Evolutionary conservation across 2,797 vertebrate genomes (phyloP), one percentile per base, ranked within the genome.

Genomic region (Parotocinclus haroldoi): DNA sequence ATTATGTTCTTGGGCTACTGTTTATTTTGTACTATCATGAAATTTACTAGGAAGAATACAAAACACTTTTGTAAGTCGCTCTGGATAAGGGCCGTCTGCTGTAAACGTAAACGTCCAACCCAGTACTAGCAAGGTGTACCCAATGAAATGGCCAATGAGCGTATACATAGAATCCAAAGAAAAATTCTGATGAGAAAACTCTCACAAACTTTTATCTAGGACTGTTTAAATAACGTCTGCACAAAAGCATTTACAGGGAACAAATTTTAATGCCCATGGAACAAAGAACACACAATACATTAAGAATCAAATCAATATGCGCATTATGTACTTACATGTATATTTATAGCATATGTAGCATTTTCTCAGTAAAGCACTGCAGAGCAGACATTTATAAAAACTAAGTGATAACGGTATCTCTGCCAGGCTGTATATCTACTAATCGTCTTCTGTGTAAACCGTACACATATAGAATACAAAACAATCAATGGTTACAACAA

Each of bases 201-300:
- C 27, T 2, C 27, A 27, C 2, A 5, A 2, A 5, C 5, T 5
- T 27, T 27, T 27, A 27, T 27, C 27, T 2, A 27, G 27, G 27
- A 5, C 5, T 27, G 27, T 27, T 27, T 27, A 27, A 27, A 27
- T 27, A 27, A 27, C 27, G 27, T 11, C 4, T 7, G 40, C 40
- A 42, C 10, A 4, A 55, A 51, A 63, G 36, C 14, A 27, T 48
- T 40, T 59, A 68, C 40, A 60, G n/a, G 42, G 46, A 53, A 57
- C 56, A 39, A 13, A 68, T 39, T 87, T 86, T 83, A 87, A 81
- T 88, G 75, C 50, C 63, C 66, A 74, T 42, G 70, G 62, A 84
- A 76, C 61, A 48, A 52, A 19, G 62, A 84, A 76, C 61, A 48
- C 52, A 19, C 68, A 54, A 49, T 10, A 49, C 14, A 48, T n/a